Evolutionary conservation across 2,888 invertebrate species (phyloP).

Genomic region (Calephelis perditalis): DNA sequence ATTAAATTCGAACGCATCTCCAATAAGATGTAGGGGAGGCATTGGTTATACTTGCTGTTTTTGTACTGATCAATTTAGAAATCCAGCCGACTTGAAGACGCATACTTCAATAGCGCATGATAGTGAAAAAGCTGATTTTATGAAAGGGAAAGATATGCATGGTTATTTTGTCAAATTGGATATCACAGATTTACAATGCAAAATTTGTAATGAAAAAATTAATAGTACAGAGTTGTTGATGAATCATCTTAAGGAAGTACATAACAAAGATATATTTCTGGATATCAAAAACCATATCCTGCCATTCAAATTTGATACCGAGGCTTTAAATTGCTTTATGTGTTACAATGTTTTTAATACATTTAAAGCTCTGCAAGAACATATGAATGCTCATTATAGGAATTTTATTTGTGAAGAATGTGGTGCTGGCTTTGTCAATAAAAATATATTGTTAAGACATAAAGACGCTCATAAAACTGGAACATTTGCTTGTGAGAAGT

Average conservation of each 20-base stretch:
- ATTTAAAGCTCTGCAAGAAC: constrained; percentile 38
- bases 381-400: constrained; percentile 41
- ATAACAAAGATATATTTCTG: constrained; percentile 30
- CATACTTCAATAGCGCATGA: constrained; percentile 45
- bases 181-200: constrained; percentile 35
- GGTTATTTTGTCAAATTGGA: constrained; percentile 38
- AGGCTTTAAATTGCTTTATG: constrained; percentile 34
- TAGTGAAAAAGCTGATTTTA: constrained; percentile 40
- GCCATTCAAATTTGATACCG: constrained; percentile 38
- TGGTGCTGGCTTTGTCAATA: constrained; percentile 37
- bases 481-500: constrained; percentile 48
- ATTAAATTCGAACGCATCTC: constrained; percentile 53
- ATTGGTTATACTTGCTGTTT: constrained; percentile 52
- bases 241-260: constrained; percentile 32
- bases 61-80: constrained; percentile 43
- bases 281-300: constrained; percentile 36
- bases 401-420: constrained; percentile 39
- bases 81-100: constrained; percentile 44
- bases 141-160: constrained; percentile 40
- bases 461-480: constrained; percentile 52
- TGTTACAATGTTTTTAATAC: constrained; percentile 36
- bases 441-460: constrained; percentile 38
- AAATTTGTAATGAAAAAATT: constrained; percentile 27
- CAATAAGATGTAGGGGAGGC: constrained; percentile 47
- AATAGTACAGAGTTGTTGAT: constrained; percentile 29